Conservation (phyloP, 2,888 invertebrate genomes). For the Melikaiella ostensackeni region DNA sequence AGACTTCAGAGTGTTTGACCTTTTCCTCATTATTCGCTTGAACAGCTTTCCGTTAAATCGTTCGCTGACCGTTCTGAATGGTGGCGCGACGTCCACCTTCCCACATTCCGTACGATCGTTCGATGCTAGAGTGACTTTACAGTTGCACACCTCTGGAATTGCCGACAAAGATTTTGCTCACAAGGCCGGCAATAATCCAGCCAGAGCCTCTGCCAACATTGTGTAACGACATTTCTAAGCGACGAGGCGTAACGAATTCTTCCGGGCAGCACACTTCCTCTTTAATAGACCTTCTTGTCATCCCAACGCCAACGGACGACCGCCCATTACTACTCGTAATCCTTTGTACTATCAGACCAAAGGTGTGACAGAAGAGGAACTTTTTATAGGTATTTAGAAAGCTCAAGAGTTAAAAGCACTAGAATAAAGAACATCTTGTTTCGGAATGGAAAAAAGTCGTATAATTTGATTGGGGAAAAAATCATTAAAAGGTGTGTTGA, state of each 20-base stretch:
- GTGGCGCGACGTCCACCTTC: slow-evolving; percentile 2
- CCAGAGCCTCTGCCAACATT: slow-evolving; percentile 63
- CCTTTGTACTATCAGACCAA: background rate
- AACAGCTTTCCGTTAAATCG: slow-evolving; percentile 58
- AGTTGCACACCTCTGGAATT: slow-evolving; percentile 50
- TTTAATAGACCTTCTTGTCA: slow-evolving; percentile 11
- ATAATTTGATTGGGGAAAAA: too few species aligned
- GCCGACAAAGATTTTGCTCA: slow-evolving; percentile 64
- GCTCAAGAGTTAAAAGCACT: background rate
- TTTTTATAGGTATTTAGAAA: background rate
- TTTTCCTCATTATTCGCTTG: slow-evolving; percentile 51
- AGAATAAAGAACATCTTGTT: too few species aligned
- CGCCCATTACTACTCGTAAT: slow-evolving; percentile 15
- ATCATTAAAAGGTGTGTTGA: too few species aligned
- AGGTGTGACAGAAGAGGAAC: background rate
- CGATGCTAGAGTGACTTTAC: slow-evolving; percentile 45
- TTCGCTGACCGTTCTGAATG: slow-evolving; percentile 52
- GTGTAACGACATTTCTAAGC: slow-evolving; percentile 67
- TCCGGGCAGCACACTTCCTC: slow-evolving; percentile 47
- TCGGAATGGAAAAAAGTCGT: too few species aligned
- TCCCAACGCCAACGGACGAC: background rate
- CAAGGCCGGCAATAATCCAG: slow-evolving; percentile 65
- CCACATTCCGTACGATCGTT: slow-evolving; percentile 44
- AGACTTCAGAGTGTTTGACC: slow-evolving; percentile 12
- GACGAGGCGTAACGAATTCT: slow-evolving; percentile 67